Conservation (phyloP, 1,140 invertebrate species). For the Drosophila parabipectinata region DNA sequence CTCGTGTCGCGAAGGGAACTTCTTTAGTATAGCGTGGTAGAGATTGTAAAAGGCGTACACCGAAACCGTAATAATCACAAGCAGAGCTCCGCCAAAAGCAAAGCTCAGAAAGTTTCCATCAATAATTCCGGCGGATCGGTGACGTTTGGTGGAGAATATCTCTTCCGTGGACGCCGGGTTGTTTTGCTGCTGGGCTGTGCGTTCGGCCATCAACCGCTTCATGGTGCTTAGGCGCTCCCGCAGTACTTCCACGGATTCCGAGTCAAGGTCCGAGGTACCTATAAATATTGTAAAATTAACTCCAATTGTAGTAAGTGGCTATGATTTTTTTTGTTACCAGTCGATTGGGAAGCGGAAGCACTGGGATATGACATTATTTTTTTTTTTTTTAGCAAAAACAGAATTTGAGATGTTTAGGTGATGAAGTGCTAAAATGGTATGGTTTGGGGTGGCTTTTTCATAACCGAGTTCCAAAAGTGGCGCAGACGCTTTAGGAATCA, state of each 20-base stretch:
- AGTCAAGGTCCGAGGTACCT: constrained; percentile 85
- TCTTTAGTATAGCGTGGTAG: constrained; percentile 91
- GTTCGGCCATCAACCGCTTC: constrained; percentile 91
- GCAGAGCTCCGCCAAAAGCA: constrained; percentile 90
- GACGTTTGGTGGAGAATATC: constrained; percentile 83
- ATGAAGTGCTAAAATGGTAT: background rate
- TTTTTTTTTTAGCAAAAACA: constrained; percentile 23
- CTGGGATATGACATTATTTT: constrained; percentile 54
- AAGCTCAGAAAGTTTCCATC: constrained; percentile 92
- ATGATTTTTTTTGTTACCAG: constrained; percentile 37
- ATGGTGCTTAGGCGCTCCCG: constrained; percentile 90
- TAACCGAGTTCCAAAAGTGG: constrained; percentile 3
- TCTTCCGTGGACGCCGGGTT: constrained; percentile 85
- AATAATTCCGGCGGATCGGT: constrained; percentile 87
- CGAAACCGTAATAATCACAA: constrained; percentile 91
- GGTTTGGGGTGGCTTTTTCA: constrained; percentile 44
- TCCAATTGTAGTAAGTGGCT: background rate
- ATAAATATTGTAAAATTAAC: background rate
- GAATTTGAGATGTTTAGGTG: constrained; percentile 3
- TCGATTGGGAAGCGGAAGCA: constrained; percentile 48
- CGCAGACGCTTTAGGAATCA: constrained; percentile 56
- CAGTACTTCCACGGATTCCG: constrained; percentile 91
- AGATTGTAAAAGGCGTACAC: constrained; percentile 93
- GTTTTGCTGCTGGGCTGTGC: constrained; percentile 85
- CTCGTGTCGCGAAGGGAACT: constrained; percentile 90